phyloP scores from a whole-genome alignment of 2,113 vertebrate species.

The Buteo buteo region DNA sequence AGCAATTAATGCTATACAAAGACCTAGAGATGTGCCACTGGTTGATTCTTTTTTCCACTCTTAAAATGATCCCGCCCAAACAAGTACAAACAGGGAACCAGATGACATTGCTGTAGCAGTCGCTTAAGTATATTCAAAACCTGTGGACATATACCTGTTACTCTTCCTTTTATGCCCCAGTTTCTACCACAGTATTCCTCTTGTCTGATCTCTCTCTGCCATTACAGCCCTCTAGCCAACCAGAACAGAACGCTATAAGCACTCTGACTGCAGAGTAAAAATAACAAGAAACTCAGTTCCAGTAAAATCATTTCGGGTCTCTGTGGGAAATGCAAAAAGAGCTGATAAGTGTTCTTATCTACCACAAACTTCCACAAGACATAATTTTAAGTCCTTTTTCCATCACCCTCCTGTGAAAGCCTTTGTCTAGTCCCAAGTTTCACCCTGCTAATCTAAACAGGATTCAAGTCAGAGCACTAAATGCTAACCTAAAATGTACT shows the following conservation, averaged over 20 bases:
- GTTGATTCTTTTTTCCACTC: not conserved
- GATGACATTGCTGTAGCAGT: not conserved
- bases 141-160: not conserved
- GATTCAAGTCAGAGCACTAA: not conserved
- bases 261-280: not conserved
- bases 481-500: not conserved
- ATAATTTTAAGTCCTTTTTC: not conserved
- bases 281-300: not conserved
- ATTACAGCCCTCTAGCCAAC: not conserved
- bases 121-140: not conserved
- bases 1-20: not conserved
- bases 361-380: not conserved
- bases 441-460: not conserved
- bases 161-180: not conserved
- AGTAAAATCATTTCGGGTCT: not conserved
- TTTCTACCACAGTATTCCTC: not conserved
- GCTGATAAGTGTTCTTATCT: not conserved
- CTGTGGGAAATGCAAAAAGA: not conserved
- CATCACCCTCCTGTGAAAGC: not conserved
- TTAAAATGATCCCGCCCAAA: not conserved
- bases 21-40: not conserved
- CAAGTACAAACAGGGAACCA: not conserved
- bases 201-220: not conserved
- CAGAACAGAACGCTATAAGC: not conserved
- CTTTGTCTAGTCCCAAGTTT: not conserved